phyloP scores from a whole-genome alignment of 2,888 invertebrate species.

The Zhengitettix transpicula region DNA sequence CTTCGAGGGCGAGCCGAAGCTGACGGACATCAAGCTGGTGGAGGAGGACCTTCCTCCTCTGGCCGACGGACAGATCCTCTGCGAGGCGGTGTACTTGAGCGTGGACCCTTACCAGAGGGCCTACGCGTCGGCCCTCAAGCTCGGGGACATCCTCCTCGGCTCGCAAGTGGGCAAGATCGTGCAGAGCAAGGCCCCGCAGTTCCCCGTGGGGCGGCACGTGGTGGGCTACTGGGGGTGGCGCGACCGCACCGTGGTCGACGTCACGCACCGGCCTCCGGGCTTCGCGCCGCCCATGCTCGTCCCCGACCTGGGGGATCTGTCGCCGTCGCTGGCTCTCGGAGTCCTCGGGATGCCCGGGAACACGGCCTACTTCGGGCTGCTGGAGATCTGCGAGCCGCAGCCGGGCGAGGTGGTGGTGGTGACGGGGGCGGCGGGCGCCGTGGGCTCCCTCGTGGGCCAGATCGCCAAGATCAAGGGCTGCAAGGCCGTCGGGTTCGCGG shows the following conservation, averaged over 20 bases:
- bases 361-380: constrained; percentile 58
- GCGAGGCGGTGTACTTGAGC: constrained; percentile 17
- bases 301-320: constrained; percentile 19
- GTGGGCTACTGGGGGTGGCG: constrained; percentile 53
- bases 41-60: constrained; percentile 26
- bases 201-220: constrained; percentile 44
- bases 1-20: constrained; percentile 25
- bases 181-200: constrained; percentile 45
- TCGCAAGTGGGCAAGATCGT: constrained; percentile 16
- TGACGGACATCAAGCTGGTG: constrained; percentile 25
- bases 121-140: background rate
- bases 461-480: constrained; percentile 41
- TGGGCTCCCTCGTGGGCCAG: constrained; percentile 29
- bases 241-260: constrained; percentile 36
- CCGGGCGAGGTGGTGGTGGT: constrained; percentile 47
- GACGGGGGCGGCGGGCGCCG: constrained; percentile 29
- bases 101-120: background rate
- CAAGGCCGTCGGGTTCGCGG: constrained; percentile 52
- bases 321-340: constrained; percentile 21
- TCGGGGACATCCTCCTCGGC: background rate
- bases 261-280: constrained; percentile 9
- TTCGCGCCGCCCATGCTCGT: constrained; percentile 9
- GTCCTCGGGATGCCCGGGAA: constrained; percentile 27
- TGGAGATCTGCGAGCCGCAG: constrained; percentile 53
- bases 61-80: constrained; percentile 23